These are phyloP conservation scores for Platygyra sinensis DNA, from an alignment of 64 coral and sea anemone species.

Conservation along the genomic window DNA sequence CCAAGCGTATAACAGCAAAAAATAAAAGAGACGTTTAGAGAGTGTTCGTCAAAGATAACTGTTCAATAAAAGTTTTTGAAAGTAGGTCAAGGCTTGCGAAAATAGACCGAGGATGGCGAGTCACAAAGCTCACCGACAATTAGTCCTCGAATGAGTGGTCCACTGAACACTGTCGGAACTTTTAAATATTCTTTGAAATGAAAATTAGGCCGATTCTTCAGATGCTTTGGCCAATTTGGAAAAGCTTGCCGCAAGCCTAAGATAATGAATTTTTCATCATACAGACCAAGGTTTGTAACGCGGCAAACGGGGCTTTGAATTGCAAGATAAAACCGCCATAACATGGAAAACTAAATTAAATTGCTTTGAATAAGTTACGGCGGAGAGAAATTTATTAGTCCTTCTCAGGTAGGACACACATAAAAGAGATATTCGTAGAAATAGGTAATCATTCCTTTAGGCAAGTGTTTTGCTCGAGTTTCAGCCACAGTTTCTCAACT, in stretches of 20 bases:
- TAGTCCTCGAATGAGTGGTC: slow-evolving; percentile 9
- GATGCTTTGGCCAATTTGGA: slow-evolving; percentile 43
- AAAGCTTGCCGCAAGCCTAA: slow-evolving; percentile 42
- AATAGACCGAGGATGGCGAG: neutral
- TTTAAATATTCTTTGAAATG: slow-evolving; percentile 36
- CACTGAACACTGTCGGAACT: slow-evolving; percentile 26
- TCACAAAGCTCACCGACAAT: slow-evolving; percentile 46
- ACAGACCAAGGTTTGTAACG: neutral
- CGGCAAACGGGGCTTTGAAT: neutral
- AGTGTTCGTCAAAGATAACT: neutral
- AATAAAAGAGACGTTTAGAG: slow-evolving; percentile 8
- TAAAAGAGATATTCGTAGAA: neutral
- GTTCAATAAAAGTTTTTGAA: slow-evolving; percentile 13
- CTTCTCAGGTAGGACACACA: neutral
- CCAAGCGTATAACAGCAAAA: neutral
- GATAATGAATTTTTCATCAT: slow-evolving; percentile 49
- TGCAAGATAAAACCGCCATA: slow-evolving; percentile 22
- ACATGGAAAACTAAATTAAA: slow-evolving; percentile 16
- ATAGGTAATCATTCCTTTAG: neutral
- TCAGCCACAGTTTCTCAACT: neutral
- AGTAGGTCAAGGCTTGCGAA: neutral
- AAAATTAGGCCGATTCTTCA: slow-evolving; percentile 48
- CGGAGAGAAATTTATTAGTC: neutral
- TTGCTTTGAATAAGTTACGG: slow-evolving; percentile 12
- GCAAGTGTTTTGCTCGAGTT: neutral